Base-by-base conservation (phyloP, 92 coral and sea anemone species). In the Umimayanthus chanpuru region DNA sequence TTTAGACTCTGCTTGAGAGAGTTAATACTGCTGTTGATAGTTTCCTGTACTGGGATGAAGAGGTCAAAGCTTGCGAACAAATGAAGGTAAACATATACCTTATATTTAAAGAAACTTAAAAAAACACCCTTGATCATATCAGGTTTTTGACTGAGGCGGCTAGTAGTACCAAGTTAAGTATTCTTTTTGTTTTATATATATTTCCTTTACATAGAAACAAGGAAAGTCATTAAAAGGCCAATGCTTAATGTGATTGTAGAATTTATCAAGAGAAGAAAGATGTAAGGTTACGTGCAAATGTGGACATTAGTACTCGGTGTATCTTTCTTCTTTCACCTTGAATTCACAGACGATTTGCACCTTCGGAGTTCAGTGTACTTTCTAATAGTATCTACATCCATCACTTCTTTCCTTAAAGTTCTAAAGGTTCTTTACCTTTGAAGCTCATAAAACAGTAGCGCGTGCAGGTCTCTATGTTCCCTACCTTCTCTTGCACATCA, bases 11-110 rank as follows among this genome's bases (percentile, higher is more conserved):
- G 25, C 89, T 97, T 40, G 92, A 88, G 58, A 92, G 99, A 85
- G 98, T 97, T 28, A 96, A 94, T 73, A 53, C 89, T 47, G 96
- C 99, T 79, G 99, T 93, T 28, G 95, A 93, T 78, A 92, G 74
- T 65, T 97, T 95, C 82, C 81, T 97, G 44, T 92, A 91, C 85
- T 97, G 99, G 99, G 98, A 97, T 89, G 94, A 94, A 79, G 97
- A 97, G 87, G 97, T 97, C 29, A 93, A 94, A 28, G 91, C 88
- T 5, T 93, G 93, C 90, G 99, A 97, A 70, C 94, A 95, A 89
- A 94, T 81, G 94, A 93, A 94, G 94, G 99, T 95, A 86, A 14
- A 79, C 65, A 50, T 16, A 5, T 47, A 38, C 44, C 26, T 56
- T 58, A 5, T 36, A 28, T 8, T 30, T 64, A 7, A 73, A 1